Evolutionary conservation across 2,888 invertebrate genomes (phyloP), one percentile per base, ranked within the genome.

Genomic region (Graphium colonna): DNA sequence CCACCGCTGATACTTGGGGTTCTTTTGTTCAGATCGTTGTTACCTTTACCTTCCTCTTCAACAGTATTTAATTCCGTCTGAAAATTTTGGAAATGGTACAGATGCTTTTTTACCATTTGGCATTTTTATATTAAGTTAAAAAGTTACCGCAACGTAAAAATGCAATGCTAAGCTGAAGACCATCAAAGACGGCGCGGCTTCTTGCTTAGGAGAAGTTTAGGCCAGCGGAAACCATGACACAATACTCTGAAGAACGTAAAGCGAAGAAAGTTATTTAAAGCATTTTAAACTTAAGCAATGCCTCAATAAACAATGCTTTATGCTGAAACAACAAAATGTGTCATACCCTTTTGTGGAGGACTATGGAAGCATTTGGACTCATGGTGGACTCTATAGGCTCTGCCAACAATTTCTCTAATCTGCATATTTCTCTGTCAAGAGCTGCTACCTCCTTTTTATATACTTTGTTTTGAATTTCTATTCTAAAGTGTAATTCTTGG

Each of bases 401-500:
- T 5, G 94, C 85, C 60, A 95, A 73, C 51, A 93, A 82, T 69
- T 90, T 93, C 74, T 96, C 95, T 62, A 96, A 79, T 53, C 94
- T 92, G 7, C 92, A 91, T 46, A 96, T 94, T 79, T 96, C 96
- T 45, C 92, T 92, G 73, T 96, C 96, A 44, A 96, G 76, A 12
- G 94, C 93, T 7, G 94, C 93, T 60, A 97, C 92, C 77, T 97
- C 96, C 61, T 94, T 91, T 71, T 94, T 94, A 75, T 96, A 97
- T 3, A 97, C 97, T 63, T 94, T 93, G 81, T 97, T 97, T 81
- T 97, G 97, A 49, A 97, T 95, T 79, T 97, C 96, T 43, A 97
- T 95, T 54, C 97, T 91, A 76, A 96, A 96, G 69, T 95, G 94
- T 12, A 95, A 81, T 70, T 97, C 97, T 63, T 93, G 91, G 45